A percentile compares a stretch with the other conserved stretches of the same genome.
phyloP scores from a whole-genome alignment of 2,888 invertebrate genomes.

The Philopedon plagiatum region DNA sequence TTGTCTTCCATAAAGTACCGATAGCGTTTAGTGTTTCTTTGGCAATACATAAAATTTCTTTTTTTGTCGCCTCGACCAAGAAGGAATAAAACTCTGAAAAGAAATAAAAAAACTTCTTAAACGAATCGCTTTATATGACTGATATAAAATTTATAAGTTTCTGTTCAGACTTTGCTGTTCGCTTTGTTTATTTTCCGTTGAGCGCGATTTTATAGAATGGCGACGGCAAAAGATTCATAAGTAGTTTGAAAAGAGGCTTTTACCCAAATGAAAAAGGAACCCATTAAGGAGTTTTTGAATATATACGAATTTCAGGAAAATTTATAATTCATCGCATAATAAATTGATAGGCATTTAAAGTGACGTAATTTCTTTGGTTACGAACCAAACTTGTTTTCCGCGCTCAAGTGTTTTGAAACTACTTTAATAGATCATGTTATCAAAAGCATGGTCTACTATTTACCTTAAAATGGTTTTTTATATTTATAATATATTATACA shows the following conservation, averaged over 20 bases:
- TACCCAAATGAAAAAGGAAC: not conserved
- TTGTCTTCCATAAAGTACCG: not conserved
- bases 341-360: too few relatives aligned
- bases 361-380: too few relatives aligned
- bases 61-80: not conserved
- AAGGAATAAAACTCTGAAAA: not conserved
- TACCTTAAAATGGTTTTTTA: too few relatives aligned
- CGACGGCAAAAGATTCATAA: not conserved
- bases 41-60: not conserved
- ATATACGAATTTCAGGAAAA: not conserved
- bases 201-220: not conserved
- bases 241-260: not conserved
- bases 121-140: not conserved
- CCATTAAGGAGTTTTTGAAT: not conserved
- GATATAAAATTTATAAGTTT: conserved; percentile 11
- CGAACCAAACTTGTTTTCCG: too few relatives aligned
- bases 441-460: too few relatives aligned
- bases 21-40: not conserved
- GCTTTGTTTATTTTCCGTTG: not conserved
- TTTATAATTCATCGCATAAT: not conserved
- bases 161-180: not conserved
- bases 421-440: too few relatives aligned
- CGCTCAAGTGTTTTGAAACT: too few relatives aligned
- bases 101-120: conserved; percentile 7
- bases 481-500: too few relatives aligned